Percentiles rank a stretch among this genome's conserved stretches.
Evolutionary conservation across 2,113 vertebrate genomes (phyloP).

Genomic region (Caretta caretta): DNA sequence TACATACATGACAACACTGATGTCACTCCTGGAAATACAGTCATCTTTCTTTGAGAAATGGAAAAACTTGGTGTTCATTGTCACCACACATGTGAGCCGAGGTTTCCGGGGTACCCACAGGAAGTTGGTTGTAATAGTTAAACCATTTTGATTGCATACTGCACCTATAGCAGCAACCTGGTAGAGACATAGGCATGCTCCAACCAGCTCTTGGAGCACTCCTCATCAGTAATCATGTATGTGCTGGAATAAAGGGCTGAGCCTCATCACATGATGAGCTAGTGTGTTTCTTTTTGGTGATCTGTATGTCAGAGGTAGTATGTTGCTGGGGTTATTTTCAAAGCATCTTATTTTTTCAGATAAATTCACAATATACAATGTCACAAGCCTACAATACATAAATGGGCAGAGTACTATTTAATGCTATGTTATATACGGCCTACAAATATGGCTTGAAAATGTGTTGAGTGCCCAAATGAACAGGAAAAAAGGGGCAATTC

Average conservation of each 20-base stretch:
- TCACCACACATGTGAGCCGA: not conserved
- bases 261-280: accelerated
- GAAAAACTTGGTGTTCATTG: not conserved
- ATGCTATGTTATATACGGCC: not conserved
- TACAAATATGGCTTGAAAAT: constrained; percentile 31
- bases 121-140: not conserved
- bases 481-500: not conserved
- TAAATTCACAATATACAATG: constrained; percentile 1
- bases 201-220: not conserved
- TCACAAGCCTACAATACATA: not conserved
- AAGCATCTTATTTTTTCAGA: not conserved
- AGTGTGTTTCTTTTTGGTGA: not conserved
- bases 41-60: not conserved
- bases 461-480: not conserved
- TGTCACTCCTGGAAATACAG: not conserved
- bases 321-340: constrained; percentile 21
- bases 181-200: too few relatives aligned
- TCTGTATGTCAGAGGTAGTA: constrained; percentile 71
- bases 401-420: not conserved
- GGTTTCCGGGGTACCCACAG: not conserved
- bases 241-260: not conserved
- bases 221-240: not conserved
- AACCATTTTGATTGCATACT: not conserved
- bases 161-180: not conserved
- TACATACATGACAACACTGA: not conserved